These are phyloP conservation scores for Apamea anceps DNA, from an alignment of 2,888 invertebrate genomes.

Conservation along the genomic window DNA sequence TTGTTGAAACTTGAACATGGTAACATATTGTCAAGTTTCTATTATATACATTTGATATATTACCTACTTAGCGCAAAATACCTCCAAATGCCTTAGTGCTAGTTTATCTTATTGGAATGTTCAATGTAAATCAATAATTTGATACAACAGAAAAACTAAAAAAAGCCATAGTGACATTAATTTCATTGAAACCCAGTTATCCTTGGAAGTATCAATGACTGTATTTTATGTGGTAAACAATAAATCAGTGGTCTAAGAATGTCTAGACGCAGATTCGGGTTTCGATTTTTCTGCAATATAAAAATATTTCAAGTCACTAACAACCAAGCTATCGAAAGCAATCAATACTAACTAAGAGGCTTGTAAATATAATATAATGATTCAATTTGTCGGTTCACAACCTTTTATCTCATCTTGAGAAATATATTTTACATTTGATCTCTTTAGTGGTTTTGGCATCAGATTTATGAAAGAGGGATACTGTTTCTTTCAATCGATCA, in stretches of 20 bases:
- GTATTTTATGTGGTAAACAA: conserved; percentile 50
- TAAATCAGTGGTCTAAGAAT: conserved; percentile 60
- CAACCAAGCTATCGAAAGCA: conserved; percentile 54
- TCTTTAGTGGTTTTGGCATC: conserved; percentile 18
- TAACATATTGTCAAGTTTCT: background rate
- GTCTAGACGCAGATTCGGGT: conserved; percentile 44
- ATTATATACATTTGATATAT: background rate
- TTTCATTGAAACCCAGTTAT: conserved; percentile 30
- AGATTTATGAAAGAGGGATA: conserved; percentile 25
- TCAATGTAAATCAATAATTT: conserved; percentile 49
- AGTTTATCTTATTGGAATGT: conserved; percentile 32
- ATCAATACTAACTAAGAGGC: conserved; percentile 56
- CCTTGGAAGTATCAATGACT: conserved; percentile 51
- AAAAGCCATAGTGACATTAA: conserved; percentile 29
- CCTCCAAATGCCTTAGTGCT: background rate
- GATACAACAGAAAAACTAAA: conserved; percentile 19
- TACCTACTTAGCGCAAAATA: conserved; percentile 3
- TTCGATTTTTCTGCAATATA: conserved; percentile 45
- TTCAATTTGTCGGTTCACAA: conserved; percentile 49
- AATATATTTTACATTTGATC: conserved; percentile 19
- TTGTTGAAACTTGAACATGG: background rate
- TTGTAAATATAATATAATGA: conserved; percentile 54
- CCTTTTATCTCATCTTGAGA: conserved; percentile 22
- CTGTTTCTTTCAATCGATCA: conserved; percentile 31
- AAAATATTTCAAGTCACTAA: conserved; percentile 46